Conservation (phyloP, 2,797 vertebrate genomes). For the Bryconaethiops microstoma region DNA sequence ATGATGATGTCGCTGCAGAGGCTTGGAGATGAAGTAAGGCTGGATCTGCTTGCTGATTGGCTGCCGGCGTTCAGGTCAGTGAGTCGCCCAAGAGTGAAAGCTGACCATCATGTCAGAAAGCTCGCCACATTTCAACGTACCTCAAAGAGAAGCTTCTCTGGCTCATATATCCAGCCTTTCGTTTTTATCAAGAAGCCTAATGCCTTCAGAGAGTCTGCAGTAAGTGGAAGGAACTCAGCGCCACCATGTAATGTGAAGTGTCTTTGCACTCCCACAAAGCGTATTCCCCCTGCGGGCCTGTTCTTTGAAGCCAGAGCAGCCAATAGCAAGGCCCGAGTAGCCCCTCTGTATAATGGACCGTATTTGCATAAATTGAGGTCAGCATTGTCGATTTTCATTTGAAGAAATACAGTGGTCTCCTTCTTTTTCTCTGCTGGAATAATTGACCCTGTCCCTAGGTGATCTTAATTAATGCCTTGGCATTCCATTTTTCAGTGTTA, state of each 20-base stretch:
- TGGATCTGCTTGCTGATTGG: conserved; percentile 35
- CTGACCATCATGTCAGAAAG: conserved; percentile 30
- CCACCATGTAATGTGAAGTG: conserved; percentile 50
- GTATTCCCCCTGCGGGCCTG: conserved; percentile 34
- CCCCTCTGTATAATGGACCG: conserved; percentile 51
- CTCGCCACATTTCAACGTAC: background rate
- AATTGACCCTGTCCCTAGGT: conserved; percentile 16
- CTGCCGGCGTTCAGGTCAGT: conserved; percentile 27
- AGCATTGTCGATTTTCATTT: conserved; percentile 47
- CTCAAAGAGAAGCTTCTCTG: conserved; percentile 2
- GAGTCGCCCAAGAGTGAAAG: conserved; percentile 28
- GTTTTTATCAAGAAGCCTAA: conserved; percentile 43
- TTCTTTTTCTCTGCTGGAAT: conserved; percentile 17
- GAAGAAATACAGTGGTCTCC: background rate
- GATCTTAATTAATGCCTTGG: conserved; percentile 31
- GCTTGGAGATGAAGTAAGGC: conserved; percentile 49
- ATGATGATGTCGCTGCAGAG: conserved; percentile 43
- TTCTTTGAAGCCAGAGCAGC: conserved; percentile 52
- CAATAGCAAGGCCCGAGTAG: conserved; percentile 51
- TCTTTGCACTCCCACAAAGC: conserved; percentile 42
- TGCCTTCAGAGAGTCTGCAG: conserved; percentile 42
- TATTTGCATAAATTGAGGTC: conserved; percentile 54
- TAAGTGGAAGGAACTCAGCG: conserved; percentile 37
- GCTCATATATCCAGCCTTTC: conserved; percentile 16
- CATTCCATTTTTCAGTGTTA: conserved; percentile 6